Conservation (phyloP, 2,888 invertebrate genomes). For the Lasioglossum calceatum region DNA sequence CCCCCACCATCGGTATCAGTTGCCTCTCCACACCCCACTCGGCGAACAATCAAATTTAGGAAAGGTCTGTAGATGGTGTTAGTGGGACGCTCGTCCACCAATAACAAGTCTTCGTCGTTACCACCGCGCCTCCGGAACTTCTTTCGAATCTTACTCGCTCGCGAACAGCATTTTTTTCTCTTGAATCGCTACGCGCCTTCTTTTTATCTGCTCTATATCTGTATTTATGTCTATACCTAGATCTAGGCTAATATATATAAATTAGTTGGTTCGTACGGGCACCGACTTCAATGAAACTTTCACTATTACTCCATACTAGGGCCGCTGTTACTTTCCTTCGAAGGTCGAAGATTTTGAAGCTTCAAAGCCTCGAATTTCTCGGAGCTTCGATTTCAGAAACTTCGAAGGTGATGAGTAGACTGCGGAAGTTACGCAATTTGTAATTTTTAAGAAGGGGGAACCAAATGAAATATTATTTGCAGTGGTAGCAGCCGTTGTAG, state of each 20-base stretch:
- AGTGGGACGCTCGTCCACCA: conserved; percentile 18
- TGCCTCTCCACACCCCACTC: conserved; percentile 39
- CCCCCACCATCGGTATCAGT: conserved; percentile 38
- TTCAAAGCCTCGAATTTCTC: too few species aligned
- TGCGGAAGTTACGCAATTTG: too few species aligned
- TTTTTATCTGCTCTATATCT: background rate
- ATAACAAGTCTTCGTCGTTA: background rate
- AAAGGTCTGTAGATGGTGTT: conserved; percentile 58
- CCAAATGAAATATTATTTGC: too few species aligned
- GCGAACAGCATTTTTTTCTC: background rate
- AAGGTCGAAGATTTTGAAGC: too few species aligned
- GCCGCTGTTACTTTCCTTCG: too few species aligned
- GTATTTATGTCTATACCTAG: background rate
- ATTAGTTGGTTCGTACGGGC: background rate
- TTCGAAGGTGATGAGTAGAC: too few species aligned
- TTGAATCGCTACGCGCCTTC: background rate
- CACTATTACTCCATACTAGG: background rate
- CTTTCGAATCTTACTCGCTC: conserved; percentile 19
- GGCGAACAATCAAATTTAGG: conserved; percentile 39
- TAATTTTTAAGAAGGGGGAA: too few species aligned
- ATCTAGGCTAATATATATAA: background rate
- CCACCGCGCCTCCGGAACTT: conserved; percentile 2
- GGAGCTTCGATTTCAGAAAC: too few species aligned
- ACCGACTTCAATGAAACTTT: background rate
- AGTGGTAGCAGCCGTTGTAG: too few species aligned